Percentiles rank a stretch among this genome's conserved stretches.
Conservation (phyloP, 2,797 vertebrate genomes). For the Chaunax sp. region DNA sequence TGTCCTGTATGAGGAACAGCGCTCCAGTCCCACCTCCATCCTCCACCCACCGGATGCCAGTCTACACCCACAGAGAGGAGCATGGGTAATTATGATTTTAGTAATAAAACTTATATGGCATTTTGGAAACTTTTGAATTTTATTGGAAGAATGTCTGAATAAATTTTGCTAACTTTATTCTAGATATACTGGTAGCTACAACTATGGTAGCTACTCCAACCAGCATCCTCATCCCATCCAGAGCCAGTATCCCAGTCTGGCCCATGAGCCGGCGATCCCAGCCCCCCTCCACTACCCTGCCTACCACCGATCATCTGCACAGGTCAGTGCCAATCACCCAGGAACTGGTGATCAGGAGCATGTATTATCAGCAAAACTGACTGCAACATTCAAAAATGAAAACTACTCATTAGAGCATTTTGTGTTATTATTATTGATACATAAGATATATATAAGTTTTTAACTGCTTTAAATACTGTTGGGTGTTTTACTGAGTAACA, state of each 20-base stretch:
- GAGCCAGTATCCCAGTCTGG: slow-evolving; percentile 94
- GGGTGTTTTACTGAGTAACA: neutral
- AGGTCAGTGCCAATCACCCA: slow-evolving; percentile 84
- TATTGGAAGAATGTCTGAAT: neutral
- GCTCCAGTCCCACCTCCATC: slow-evolving; percentile 88
- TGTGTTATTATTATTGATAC: too few relatives aligned
- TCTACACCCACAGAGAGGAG: slow-evolving; percentile 96
- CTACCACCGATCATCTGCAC: slow-evolving; percentile 94
- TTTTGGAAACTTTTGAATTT: neutral
- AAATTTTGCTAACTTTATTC: slow-evolving; percentile 7
- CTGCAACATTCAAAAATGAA: neutral
- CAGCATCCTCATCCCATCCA: slow-evolving; percentile 96
- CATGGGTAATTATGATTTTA: slow-evolving; percentile 86
- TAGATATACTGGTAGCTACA: slow-evolving; percentile 97
- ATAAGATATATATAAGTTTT: too few relatives aligned
- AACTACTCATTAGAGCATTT: neutral
- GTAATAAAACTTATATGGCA: neutral
- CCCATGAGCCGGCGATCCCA: slow-evolving; percentile 92
- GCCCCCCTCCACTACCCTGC: slow-evolving; percentile 95
- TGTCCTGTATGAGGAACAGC: slow-evolving; percentile 93
- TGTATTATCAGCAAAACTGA: neutral
- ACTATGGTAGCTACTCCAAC: slow-evolving; percentile 95
- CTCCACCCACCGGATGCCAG: slow-evolving; percentile 92
- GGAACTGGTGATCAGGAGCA: neutral
- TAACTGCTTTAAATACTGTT: too few relatives aligned